Percentiles rank a stretch among this genome's conserved stretches.
These are phyloP conservation scores for Dicerorhinus sumatrensis DNA, from an alignment of 2,113 vertebrate genomes.

Conservation along the genomic window DNA sequence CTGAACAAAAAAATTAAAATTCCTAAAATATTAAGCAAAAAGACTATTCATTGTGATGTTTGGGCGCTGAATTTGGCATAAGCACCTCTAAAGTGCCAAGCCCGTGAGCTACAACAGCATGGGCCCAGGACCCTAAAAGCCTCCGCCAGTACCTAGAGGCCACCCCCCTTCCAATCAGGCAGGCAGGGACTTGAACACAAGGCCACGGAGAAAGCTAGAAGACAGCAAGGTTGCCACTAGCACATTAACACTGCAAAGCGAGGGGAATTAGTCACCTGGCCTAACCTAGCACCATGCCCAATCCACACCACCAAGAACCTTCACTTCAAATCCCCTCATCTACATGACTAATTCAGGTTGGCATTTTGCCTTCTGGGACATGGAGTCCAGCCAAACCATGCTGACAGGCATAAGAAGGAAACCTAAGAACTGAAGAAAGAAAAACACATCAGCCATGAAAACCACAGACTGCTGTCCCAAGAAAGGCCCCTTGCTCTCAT, in stretches of 20 bases:
- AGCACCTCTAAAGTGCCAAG: slow-evolving; percentile 46
- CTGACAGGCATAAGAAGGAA: slow-evolving; percentile 63
- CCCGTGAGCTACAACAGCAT: neutral
- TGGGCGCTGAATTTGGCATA: neutral
- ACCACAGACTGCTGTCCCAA: slow-evolving; percentile 42
- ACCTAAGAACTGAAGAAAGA: slow-evolving; percentile 63
- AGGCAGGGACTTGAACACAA: slow-evolving; percentile 17
- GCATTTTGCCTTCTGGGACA: slow-evolving; percentile 64
- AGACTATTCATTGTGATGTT: neutral
- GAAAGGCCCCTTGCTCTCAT: slow-evolving; percentile 46
- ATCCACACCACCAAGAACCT: slow-evolving; percentile 31
- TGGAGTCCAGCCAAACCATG: slow-evolving; percentile 69
- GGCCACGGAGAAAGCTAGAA: neutral
- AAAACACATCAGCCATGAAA: slow-evolving; percentile 66
- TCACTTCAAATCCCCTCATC: slow-evolving; percentile 44
- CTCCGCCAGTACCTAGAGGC: neutral
- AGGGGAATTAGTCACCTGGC: neutral
- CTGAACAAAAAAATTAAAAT: neutral
- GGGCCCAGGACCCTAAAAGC: neutral
- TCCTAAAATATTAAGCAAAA: slow-evolving; percentile 51
- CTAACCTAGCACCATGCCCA: neutral
- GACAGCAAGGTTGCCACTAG: neutral
- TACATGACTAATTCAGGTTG: slow-evolving; percentile 61
- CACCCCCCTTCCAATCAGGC: neutral
- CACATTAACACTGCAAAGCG: neutral